These are phyloP conservation scores for Takifugu flavidus DNA, from an alignment of 2,113 vertebrate species.

Conservation along the genomic window DNA sequence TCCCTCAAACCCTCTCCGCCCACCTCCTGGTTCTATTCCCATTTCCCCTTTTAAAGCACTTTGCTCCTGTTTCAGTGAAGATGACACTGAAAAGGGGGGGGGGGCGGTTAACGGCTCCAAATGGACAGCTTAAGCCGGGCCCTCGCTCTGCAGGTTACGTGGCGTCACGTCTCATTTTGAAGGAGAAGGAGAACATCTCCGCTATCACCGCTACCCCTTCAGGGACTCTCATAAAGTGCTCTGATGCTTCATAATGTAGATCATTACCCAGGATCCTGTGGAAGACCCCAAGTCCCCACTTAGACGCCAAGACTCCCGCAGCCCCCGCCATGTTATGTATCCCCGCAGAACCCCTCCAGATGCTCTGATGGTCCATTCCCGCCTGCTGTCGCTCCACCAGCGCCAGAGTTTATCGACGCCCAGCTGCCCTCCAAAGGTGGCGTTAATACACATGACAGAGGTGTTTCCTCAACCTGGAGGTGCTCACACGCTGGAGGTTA, in stretches of 20 bases:
- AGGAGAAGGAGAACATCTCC: conserved; percentile 32
- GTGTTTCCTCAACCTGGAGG: conserved; percentile 55
- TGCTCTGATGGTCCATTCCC: conserved; percentile 67
- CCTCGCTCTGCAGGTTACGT: conserved; percentile 47
- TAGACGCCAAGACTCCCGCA: conserved; percentile 51
- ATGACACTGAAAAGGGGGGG: conserved; percentile 63
- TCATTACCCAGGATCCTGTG: conserved; percentile 71
- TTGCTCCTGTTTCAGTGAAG: conserved; percentile 72
- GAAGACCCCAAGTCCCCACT: conserved; percentile 66
- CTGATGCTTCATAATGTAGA: conserved; percentile 73
- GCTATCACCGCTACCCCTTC: conserved; percentile 38
- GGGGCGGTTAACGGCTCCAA: conserved; percentile 36
- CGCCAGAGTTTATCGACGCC: no score
- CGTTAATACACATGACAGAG: conserved; percentile 61
- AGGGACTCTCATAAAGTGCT: conserved; percentile 71
- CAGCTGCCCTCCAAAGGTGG: conserved; percentile 59
- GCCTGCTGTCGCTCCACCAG: conserved; percentile 35
- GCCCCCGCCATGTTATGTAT: conserved; percentile 63
- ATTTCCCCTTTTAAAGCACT: conserved; percentile 77
- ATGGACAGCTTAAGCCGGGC: conserved; percentile 47
- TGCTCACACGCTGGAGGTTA: conserved; percentile 59
- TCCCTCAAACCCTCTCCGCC: conserved; percentile 53
- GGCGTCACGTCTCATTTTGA: conserved; percentile 65
- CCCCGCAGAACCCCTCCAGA: conserved; percentile 55
- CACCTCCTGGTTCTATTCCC: conserved; percentile 59